A percentile compares a stretch with the other conserved stretches of the same genome.
These are phyloP conservation scores for Unio pictorum DNA, from an alignment of 2,888 invertebrate species.

Conservation along the genomic window DNA sequence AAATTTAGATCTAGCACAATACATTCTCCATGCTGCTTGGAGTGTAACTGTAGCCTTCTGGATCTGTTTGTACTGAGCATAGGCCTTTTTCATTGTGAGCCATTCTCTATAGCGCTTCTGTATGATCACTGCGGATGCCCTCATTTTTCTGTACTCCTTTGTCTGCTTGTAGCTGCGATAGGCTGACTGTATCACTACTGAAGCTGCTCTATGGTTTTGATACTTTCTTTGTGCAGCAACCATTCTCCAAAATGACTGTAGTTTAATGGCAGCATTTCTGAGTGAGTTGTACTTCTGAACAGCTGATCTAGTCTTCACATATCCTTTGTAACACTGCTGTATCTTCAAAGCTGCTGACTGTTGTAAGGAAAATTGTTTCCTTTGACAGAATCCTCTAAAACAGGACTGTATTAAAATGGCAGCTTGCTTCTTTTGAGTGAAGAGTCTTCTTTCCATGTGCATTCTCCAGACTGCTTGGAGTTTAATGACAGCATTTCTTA, in stretches of 20 bases:
- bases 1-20: conserved; percentile 7
- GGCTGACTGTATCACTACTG: conserved; percentile 25
- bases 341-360: conserved; percentile 24
- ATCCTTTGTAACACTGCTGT: conserved; percentile 23
- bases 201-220: no score
- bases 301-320: no score
- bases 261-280: no score
- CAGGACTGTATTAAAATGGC: conserved; percentile 27
- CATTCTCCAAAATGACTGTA: no score
- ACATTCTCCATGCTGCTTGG: conserved; percentile 5
- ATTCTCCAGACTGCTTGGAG: conserved; percentile 34
- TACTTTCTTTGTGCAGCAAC: no score
- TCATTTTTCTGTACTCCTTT: conserved; percentile 5
- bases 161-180: conserved; percentile 14
- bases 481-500: conserved; percentile 23
- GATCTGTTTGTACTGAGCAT: no score
- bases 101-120: conserved; percentile 15
- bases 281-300: no score
- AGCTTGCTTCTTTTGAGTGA: conserved; percentile 18
- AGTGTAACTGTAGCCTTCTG: background rate
- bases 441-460: conserved; percentile 6
- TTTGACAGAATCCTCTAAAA: conserved; percentile 11
- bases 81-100: conserved; percentile 7
- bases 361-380: conserved; percentile 9
- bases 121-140: conserved; percentile 12